A percentile compares a stretch with the other conserved stretches of the same genome.
Evolutionary conservation across 2,113 vertebrate genomes (phyloP).

Genomic region (Lycaon pictus): DNA sequence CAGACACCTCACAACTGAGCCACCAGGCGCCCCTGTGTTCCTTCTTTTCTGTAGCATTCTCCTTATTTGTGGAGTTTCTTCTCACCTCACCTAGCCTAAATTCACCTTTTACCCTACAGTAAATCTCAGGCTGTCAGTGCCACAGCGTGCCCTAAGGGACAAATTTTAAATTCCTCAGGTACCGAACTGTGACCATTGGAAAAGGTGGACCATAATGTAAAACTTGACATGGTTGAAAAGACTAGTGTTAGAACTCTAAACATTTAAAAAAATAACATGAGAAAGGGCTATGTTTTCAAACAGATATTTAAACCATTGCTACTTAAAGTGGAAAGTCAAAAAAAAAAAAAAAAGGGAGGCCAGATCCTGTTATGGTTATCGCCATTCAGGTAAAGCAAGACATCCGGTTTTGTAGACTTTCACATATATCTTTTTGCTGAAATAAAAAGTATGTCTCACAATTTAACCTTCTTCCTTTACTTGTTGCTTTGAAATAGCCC

Average conservation of each 20-base stretch:
- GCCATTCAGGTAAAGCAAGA: neutral
- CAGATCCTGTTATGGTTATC: neutral
- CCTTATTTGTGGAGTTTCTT: neutral
- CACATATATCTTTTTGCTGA: neutral
- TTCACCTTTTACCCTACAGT: neutral
- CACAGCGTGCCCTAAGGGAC: neutral
- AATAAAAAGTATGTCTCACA: neutral
- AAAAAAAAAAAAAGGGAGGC: neutral
- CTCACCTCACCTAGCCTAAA: neutral
- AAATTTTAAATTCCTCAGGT: neutral
- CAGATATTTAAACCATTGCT: neutral
- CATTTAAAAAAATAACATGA: neutral
- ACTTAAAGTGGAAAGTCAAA: neutral
- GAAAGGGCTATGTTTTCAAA: neutral
- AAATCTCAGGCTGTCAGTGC: neutral
- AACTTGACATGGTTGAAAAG: neutral
- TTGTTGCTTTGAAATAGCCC: neutral
- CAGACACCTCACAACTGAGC: neutral
- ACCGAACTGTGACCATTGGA: neutral
- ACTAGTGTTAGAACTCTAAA: neutral
- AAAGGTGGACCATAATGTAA: neutral
- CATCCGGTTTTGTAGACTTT: neutral
- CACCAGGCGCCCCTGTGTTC: neutral
- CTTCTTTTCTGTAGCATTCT: neutral
- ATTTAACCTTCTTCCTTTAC: neutral